Conservation (phyloP, 2,888 invertebrate species). For the Bugula neritina region DNA sequence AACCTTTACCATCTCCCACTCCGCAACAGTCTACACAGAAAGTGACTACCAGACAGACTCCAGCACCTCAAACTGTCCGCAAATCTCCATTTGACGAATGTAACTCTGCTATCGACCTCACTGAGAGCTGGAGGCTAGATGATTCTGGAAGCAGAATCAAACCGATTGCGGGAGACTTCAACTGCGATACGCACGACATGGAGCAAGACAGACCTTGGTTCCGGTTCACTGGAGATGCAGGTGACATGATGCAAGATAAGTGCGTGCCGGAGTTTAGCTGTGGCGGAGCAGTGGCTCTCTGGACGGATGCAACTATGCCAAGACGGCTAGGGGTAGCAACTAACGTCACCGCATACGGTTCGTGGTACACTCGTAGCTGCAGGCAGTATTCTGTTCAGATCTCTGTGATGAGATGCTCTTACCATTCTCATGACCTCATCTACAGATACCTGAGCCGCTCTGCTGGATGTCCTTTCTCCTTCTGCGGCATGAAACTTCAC, state of each 20-base stretch:
- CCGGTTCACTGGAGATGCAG: neutral
- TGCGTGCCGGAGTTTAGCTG: neutral
- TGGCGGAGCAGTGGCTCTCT: neutral
- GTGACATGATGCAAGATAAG: neutral
- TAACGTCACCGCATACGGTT: neutral
- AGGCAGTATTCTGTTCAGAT: neutral
- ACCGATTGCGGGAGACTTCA: neutral
- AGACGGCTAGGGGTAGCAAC: neutral
- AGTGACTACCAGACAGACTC: neutral
- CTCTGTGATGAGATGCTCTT: conserved; percentile 2
- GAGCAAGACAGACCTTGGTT: neutral
- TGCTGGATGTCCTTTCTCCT: neutral
- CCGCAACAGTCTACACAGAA: neutral
- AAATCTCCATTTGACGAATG: neutral
- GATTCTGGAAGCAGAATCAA: neutral
- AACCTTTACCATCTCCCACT: neutral
- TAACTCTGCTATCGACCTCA: neutral
- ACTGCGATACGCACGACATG: neutral
- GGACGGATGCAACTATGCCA: neutral
- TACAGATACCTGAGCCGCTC: neutral
- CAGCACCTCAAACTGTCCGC: neutral
- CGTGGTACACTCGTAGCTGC: neutral
- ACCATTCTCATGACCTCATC: neutral
- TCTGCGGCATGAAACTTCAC: neutral
- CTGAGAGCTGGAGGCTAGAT: neutral